Conservation (phyloP, 2,888 invertebrate species). For the Flexamia atlantica region DNA sequence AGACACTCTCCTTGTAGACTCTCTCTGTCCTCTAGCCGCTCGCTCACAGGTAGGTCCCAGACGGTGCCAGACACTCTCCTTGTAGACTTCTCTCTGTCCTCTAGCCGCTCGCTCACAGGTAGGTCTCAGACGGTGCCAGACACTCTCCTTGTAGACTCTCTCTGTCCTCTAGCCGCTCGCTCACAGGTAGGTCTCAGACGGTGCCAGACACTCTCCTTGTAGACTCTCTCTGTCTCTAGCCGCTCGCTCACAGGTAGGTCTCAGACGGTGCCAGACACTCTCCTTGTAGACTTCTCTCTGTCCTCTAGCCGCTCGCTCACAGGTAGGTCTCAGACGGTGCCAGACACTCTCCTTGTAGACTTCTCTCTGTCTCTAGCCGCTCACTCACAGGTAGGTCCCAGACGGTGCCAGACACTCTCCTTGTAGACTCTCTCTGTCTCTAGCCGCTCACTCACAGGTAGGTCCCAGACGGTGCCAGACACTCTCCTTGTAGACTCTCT, state of each 20-base stretch:
- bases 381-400: background rate
- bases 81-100: background rate
- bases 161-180: no score
- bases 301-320: background rate
- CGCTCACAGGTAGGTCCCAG: background rate
- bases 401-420: background rate
- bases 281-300: background rate
- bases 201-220: background rate
- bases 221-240: background rate
- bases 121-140: slow-evolving; percentile 52
- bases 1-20: background rate
- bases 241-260: background rate
- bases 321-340: slow-evolving; percentile 49
- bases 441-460: background rate
- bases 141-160: no score
- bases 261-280: background rate
- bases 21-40: background rate
- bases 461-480: background rate
- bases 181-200: background rate
- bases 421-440: background rate
- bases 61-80: background rate
- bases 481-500: background rate
- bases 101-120: background rate
- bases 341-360: slow-evolving; percentile 22
- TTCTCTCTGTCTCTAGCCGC: no score